These are phyloP conservation scores for Tholera decimalis DNA, from an alignment of 2,888 invertebrate species.

Conservation along the genomic window DNA sequence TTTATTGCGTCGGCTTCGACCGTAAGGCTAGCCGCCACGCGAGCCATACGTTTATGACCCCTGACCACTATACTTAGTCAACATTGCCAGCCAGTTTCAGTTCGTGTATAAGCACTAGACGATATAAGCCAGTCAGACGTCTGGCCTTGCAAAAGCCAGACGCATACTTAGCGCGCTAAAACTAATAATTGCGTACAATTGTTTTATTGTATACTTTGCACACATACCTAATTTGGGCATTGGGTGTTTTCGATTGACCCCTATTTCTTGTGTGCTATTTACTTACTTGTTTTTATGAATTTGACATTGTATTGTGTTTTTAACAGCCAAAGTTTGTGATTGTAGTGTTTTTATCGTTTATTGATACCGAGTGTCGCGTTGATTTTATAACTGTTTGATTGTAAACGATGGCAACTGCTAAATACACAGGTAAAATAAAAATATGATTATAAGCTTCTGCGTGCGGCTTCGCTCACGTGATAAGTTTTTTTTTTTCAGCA, in stretches of 20 bases:
- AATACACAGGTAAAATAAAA: slow-evolving; percentile 18
- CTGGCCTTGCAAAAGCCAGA: slow-evolving; percentile 6
- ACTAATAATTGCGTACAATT: slow-evolving; percentile 1
- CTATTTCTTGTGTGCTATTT: background rate
- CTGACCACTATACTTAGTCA: background rate
- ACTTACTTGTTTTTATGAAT: background rate
- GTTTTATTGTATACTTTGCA: background rate
- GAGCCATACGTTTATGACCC: slow-evolving; percentile 7
- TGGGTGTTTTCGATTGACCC: background rate
- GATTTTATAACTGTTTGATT: slow-evolving; percentile 17
- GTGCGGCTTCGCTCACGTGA: too few relatives aligned
- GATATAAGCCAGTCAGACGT: slow-evolving; percentile 30
- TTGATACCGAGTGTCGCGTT: background rate
- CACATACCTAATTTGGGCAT: background rate
- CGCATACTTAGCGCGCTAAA: background rate
- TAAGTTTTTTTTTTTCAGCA: too few relatives aligned
- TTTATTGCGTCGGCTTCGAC: background rate
- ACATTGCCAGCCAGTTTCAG: background rate
- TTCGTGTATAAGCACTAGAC: background rate
- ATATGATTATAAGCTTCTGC: too few relatives aligned
- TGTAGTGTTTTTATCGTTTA: slow-evolving; percentile 10
- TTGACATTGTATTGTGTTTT: slow-evolving; percentile 11
- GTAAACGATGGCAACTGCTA: slow-evolving; percentile 30
- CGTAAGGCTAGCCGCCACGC: too few relatives aligned
- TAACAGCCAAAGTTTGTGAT: background rate